Base-by-base conservation (phyloP, 1,140 invertebrate genomes). In the Neotoxoptera formosana region DNA sequence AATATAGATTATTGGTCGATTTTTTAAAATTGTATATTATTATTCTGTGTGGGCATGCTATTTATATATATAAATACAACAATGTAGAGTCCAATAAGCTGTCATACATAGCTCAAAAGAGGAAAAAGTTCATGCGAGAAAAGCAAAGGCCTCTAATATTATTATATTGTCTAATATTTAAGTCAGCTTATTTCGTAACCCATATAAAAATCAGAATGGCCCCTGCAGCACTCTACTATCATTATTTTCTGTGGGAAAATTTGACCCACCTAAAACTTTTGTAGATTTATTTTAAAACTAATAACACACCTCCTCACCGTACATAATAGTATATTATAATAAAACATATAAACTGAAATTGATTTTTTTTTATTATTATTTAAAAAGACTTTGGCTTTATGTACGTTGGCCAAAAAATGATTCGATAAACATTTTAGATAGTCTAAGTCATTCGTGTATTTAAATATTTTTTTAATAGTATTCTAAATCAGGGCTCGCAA, bases 241-340 rank as follows among this genome's bases (percentile, higher is more conserved):
- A n/a, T 4, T n/a, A n/a, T n/a, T n/a, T n/a, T 17, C 6, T 76
- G 14, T 34, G 6, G 7, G n/a, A 67, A 17, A 76, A n/a, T n/a
- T 67, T 76, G 30, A 14, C n/a, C 14, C 0, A n/a, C 14, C 0
- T 14, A 67, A n/a, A n/a, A 76, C 1, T 6, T n/a, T 9, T 14
- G 17, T 6, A 14, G 0, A 1, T 7, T 76, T n/a, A 17, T 6
- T 34, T 76, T 67, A 17, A n/a, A 76, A 76, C 30, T 76, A 20
- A n/a, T n/a, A 53, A n/a, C 2, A 0, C 2, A 14, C n/a, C 14
- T 14, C 60, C 8, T n/a, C 3, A 0, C 30, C 7, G 4, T n/a
- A 76, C 11, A 76, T n/a, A 0, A n/a, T 7, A 53, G n/a, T n/a
- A 30, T n/a, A 17, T 60, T 60, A 60, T 30, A 14, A n/a, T 17